Evolutionary conservation across 2,113 vertebrate species (phyloP), one percentile per base, ranked within the genome.

Genomic region (Ailurus styani): DNA sequence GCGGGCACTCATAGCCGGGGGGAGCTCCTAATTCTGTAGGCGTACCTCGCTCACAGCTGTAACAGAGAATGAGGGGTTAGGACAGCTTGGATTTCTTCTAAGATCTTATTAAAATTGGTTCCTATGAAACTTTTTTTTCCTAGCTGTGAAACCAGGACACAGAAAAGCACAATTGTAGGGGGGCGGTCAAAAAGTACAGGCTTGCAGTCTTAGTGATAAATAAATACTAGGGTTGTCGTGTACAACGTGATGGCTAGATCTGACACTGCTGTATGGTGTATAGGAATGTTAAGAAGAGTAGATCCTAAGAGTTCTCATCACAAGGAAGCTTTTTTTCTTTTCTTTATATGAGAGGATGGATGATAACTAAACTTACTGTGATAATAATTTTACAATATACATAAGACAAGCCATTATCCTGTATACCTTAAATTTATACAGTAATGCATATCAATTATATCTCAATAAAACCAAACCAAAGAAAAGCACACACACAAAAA

Each of bases 31-130:
- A 54, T 62, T 72, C 27, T 75, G 18, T 11, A 54, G 37, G 14
- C 34, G 2, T 75, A 45, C 12, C 21, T 85, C 84, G 13, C 29
- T 47, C 64, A 29, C 23, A 52, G n/a, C 47, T 25, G 40, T 73
- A 64, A 64, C 62, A 73, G 64, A 79, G 55, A 90, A 82, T 0
- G 1, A 72, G 50, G 64, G 29, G 15, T 64, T 83, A 55, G 13
- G 25, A 23, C 12, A 87, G n/a, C 57, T 55, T 87, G 52, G 8
- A 50, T 87, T 95, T 91, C 42, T 50, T 93, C 34, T 83, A 72
- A 83, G 57, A 37, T 82, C 82, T 83, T 64, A 64, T 93, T 83
- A 70, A 83, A 64, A 70, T 70, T 50, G 12, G 68, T 78, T 72
- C 31, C 37, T 42, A 34, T 45, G 42, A 45, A 57, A 57, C 23